Evolutionary conservation across 1,140 invertebrate species (phyloP), one percentile per base, ranked within the genome.

Genomic region (Elysia chlorotica): DNA sequence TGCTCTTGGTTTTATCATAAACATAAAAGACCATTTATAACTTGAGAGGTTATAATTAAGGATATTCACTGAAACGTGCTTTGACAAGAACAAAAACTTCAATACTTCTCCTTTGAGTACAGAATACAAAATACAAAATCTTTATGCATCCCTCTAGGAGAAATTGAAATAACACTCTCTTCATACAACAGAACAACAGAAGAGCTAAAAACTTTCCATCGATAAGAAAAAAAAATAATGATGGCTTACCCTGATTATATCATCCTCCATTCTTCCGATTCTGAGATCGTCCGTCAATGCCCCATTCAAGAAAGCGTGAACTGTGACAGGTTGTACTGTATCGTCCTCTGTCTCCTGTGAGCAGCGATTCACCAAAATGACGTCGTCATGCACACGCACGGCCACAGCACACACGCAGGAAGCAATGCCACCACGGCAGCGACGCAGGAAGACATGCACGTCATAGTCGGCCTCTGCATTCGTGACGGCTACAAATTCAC

Each of bases 361-460:
- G n/a, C n/a, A n/a, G n/a, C 77, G 73, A 61, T 84, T 81, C 35
- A 85, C 70, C 1, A 81, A 71, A 17, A 85, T 80, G 35, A 84
- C 82, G 72, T 85, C 82, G 73, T 83, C 82, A 14, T 75, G 77
- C 17, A 77, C 75, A 36, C 53, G 77, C 19, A 83, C 73, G 21
- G 81, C 81, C 21, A 84, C 78, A 38, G 78, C 82, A 76, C 83
- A 85, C 61, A 81, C 79, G 71, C 83, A 85, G 30, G 81, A 73
- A 2, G 81, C 76, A 25, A 31, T n/a, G 3, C 33, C 21, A 1
- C 74, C 75, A 62, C 70, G 74, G 63, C 79, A 81, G 14, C 59
- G 66, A 21, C 78, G 73, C 25, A 78, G 73, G 72, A 78, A 79
- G 0, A 59, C 65, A 17, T 48, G 66, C 1, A 79, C 76, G 73